A percentile compares a stretch with the other conserved stretches of the same genome.
phyloP scores from a whole-genome alignment of 2,888 invertebrate species.

The Tiliacea citrago region DNA sequence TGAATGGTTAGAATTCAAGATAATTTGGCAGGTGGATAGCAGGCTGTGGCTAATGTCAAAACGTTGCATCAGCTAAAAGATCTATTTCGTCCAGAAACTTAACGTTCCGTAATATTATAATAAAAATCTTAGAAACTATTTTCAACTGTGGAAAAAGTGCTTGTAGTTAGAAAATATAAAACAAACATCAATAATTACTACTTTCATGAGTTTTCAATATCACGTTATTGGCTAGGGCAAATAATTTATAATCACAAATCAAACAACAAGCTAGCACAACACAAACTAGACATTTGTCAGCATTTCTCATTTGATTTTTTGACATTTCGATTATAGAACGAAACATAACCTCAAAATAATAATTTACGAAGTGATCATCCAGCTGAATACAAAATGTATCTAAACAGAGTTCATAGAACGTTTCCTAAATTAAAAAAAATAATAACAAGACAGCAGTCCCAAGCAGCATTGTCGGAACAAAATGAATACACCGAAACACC shows the following conservation, averaged over 20 bases:
- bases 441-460: constrained; percentile 74
- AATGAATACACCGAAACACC: constrained; percentile 85
- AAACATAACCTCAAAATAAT: constrained; percentile 62
- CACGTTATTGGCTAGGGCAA: neutral
- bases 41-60: constrained; percentile 75
- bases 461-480: constrained; percentile 76
- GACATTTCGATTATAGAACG: constrained; percentile 49
- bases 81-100: constrained; percentile 57
- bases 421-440: constrained; percentile 79
- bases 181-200: neutral
- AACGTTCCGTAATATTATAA: neutral
- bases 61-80: constrained; percentile 84
- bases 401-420: constrained; percentile 78
- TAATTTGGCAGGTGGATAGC: constrained; percentile 79
- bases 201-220: neutral
- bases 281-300: neutral
- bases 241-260: no score
- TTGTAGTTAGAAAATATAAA: no score
- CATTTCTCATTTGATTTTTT: neutral
- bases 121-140: neutral
- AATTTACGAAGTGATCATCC: constrained; percentile 11
- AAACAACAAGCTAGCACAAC: no score
- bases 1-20: constrained; percentile 81
- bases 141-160: neutral
- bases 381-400: constrained; percentile 77